Evolutionary conservation across 2,888 invertebrate genomes (phyloP), one percentile per base, ranked within the genome.

Genomic region (Nomada ruficornis): DNA sequence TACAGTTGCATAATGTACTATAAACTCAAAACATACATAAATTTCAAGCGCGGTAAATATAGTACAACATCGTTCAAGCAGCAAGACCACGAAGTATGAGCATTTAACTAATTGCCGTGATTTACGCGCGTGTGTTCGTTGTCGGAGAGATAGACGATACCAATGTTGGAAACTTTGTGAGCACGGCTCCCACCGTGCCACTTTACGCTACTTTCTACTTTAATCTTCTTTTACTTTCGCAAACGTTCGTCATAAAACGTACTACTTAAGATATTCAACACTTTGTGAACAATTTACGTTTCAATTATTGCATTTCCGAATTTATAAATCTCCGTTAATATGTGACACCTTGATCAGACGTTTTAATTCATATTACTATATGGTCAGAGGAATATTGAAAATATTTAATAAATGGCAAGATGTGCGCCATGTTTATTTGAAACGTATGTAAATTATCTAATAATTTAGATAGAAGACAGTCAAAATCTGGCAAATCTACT

Each of bases 31-130:
- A 63, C 47, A 50, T 57, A 11, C n/a, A 29, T 47, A 63, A 60
- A 62, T 64, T 57, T 65, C n/a, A 36, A 42, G 20, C 63, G 36
- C 62, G 77, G 63, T 75, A 82, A 86, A 84, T 84, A 73, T 77
- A 77, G 75, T 69, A 69, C 65, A 79, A 73, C 75, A 65, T 82
- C 77, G 52, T 62, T 70, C 71, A 62, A 77, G 63, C 80, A 62
- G 60, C 70, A 69, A 63, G 42, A 59, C 26, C 67, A 71, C 69
- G 62, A 87, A 74, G 73, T 72, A 76, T 73, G 78, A 81, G 68
- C 75, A 71, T 73, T 80, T 79, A 87, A 87, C 89, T 90, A 90
- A 90, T 88, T 89, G 88, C 88, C 74, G 83, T 86, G 89, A 90
- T 90, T 90, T 90, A 89, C 88, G 83, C 78, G 20, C 75, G 76